These are phyloP conservation scores for Halyomorpha halys DNA, from an alignment of 1,140 invertebrate genomes.

Conservation along the genomic window DNA sequence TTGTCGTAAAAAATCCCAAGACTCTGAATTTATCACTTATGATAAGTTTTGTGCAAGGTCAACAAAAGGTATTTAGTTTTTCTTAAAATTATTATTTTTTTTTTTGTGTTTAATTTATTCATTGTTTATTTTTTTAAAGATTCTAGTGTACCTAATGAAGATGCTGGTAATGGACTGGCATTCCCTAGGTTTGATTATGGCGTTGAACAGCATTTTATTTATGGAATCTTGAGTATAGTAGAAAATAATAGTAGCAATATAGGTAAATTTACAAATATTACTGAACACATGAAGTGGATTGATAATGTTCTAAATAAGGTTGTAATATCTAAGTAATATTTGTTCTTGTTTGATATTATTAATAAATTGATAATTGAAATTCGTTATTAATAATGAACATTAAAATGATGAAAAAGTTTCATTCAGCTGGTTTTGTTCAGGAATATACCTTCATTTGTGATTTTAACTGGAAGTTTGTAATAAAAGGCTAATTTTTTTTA, in stretches of 20 bases:
- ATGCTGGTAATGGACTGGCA: constrained; percentile 23
- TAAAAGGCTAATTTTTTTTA: no score
- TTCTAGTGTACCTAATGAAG: constrained; percentile 7
- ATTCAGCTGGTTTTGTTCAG: no score
- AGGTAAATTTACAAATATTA: constrained; percentile 3
- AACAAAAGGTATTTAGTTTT: not conserved
- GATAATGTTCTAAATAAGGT: not conserved
- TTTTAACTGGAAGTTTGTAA: no score
- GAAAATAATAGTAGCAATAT: not conserved
- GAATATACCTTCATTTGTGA: no score
- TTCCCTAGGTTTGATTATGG: not conserved
- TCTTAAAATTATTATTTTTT: not conserved
- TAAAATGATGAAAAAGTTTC: no score
- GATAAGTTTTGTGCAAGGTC: constrained; percentile 18
- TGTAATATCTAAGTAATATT: no score
- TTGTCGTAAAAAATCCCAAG: not conserved
- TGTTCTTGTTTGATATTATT: no score
- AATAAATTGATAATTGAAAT: no score
- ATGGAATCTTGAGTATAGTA: not conserved
- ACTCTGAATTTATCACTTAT: not conserved
- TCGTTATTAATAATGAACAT: no score
- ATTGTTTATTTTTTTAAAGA: constrained; percentile 15
- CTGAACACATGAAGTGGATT: constrained; percentile 17
- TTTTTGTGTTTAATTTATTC: not conserved
- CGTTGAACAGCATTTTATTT: not conserved